Evolutionary conservation across 2,113 vertebrate species (phyloP), one percentile per base, ranked within the genome.

Genomic region (Chaenocephalus aceratus): DNA sequence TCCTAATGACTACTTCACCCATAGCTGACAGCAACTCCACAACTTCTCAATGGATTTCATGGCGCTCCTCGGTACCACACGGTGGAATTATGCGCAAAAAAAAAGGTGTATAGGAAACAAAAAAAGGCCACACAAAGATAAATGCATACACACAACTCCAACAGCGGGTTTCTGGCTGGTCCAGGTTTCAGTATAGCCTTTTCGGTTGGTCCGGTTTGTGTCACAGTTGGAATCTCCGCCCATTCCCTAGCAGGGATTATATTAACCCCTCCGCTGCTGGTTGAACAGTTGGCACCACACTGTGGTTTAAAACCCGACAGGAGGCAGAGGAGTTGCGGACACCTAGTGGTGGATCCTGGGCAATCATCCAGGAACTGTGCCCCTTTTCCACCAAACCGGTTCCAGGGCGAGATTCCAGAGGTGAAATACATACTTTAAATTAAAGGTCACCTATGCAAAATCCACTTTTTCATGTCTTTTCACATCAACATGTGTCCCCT

Each of bases 211-310:
- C 76, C 58, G 66, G 74, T 85, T 83, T 10, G 77, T 3, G 30
- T 86, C 66, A 41, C 74, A 67, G 74, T 61, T 78, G 51, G 59
- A 84, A 5, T 51, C 90, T 81, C 89, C 89, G 88, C 92, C 92
- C 76, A 64, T 6, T 45, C 16, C 21, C 60, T 2, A 8, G 11
- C 1, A 0, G 4, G 36, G 79, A 67, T 77, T 23, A 66, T 13
- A 3, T 87, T 87, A 89, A 91, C 87, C 77, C 86, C 0, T 80
- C 83, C 70, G 0, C 7, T 56, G 41, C 82, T 26, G 8, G 52
- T 2, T 30, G 23, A 12, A 5, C 52, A 5, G 7, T 30, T 8
- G 46, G 68, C 34, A 45, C 9, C 48, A 7, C 2, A 0, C 3
- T 7, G 23, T 0, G 52, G 46, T n/a, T 4, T 8, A 63, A 52